Base-by-base conservation (phyloP, 2,797 vertebrate genomes). In the Pelochelys cantorii region DNA sequence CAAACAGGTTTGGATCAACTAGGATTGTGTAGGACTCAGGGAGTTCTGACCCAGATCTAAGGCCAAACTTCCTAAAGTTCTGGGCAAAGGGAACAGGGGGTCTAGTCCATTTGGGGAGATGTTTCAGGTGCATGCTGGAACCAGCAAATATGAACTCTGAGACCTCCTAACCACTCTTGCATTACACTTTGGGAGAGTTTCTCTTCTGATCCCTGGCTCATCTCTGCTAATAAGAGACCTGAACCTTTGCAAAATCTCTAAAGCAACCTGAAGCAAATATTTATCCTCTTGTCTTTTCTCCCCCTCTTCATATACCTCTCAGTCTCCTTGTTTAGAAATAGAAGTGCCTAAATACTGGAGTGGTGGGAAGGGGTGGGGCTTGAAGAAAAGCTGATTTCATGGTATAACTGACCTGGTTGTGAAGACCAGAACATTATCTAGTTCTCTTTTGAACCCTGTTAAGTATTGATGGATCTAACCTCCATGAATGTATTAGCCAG, bases 261-360 rank as follows among this genome's bases (percentile, higher is more conserved):
- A 55, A 88, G 37, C 65, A 87, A 82, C 54, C 0, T 0, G 20
- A 92, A 82, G 11, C 5, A 90, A 92, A 90, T 0, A 2, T 7
- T 65, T 65, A 15, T 37, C 10, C 11, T 8, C 23, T 27, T 25
- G 12, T 3, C 18, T 90, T 75, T 86, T 68, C 0, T 56, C 18
- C 62, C 29, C 5, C 14, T 86, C 82, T 79, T 2, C 3, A 11
- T n/a, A 54, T 56, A 12, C 7, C 53, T 2, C 1, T 42, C 37
- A 75, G 48, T 75, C 85, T 85, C 18, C 56, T 62, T 81, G 25
- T 71, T 62, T 82, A 34, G 81, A 93, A 89, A 81, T 2, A 55
- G 0, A 0, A 5, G 34, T 90, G 92, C 84, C 27, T 20, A 42
- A 89, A 83, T 1, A 79, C 29, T 6, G 12, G 31, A 78, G 23